Evolutionary conservation across 2,797 vertebrate genomes (phyloP).

Genomic region (Notolepis coatsorum): DNA sequence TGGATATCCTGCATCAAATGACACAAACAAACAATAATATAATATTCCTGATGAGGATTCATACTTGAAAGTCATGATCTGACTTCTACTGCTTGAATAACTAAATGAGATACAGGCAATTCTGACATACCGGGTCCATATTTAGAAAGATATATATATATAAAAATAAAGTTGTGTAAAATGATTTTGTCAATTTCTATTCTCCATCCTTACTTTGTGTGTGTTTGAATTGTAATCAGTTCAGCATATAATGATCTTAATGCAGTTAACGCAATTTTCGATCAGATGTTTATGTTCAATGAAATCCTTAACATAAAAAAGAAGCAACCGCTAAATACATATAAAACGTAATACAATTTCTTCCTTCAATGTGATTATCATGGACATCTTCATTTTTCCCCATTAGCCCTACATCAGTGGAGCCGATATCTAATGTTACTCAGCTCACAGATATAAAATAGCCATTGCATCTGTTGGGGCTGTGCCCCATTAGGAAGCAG

Average conservation of each 20-base stretch:
- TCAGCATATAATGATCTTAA: neutral
- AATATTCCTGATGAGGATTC: no score
- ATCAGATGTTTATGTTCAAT: neutral
- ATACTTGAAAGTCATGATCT: neutral
- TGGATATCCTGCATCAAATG: neutral
- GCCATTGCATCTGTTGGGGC: conserved; percentile 77
- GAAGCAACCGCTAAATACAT: neutral
- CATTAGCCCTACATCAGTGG: conserved; percentile 64
- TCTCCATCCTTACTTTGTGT: neutral
- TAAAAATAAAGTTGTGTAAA: no score
- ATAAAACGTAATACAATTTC: neutral
- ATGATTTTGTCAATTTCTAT: no score
- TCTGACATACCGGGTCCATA: neutral
- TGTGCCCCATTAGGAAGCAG: conserved; percentile 91
- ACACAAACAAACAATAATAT: neutral
- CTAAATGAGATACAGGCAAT: neutral
- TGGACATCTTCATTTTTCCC: conserved; percentile 76
- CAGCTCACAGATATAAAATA: conserved; percentile 71
- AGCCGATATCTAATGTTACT: conserved; percentile 17
- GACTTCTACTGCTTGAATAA: neutral
- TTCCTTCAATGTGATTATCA: conserved; percentile 48
- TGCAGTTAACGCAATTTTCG: neutral
- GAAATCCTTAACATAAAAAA: conserved; percentile 1
- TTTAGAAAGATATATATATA: no score
- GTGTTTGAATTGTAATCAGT: neutral